Percentiles rank a stretch among this genome's conserved stretches.
Evolutionary conservation across 2,113 vertebrate species (phyloP).

Genomic region (Silurus glanis): DNA sequence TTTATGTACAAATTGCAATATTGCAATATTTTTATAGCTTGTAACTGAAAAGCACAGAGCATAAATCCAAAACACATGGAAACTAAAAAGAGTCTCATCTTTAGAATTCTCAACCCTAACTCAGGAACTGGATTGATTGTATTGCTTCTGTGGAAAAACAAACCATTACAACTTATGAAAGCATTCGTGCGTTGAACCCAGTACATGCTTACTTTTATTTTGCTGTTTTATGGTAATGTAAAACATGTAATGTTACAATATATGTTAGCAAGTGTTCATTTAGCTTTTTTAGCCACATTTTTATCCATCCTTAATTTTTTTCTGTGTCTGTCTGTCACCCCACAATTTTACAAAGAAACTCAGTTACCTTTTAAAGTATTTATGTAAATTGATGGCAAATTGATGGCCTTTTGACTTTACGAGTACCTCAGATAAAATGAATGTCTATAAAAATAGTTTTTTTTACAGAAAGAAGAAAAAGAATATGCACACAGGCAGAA

Average conservation of each 20-base stretch:
- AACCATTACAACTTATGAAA: not conserved
- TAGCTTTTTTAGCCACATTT: not conserved
- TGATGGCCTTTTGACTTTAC: not conserved
- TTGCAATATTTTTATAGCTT: not conserved
- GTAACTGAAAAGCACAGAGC: not conserved
- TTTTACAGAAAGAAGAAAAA: not conserved
- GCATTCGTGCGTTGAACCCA: too few relatives aligned
- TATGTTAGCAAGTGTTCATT: not conserved
- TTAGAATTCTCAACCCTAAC: not conserved
- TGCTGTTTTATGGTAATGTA: not conserved
- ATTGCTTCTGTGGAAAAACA: not conserved
- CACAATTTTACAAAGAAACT: not conserved
- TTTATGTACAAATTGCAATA: not conserved
- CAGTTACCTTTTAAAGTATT: not conserved
- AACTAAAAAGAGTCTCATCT: not conserved
- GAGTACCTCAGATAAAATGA: not conserved
- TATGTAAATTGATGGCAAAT: not conserved
- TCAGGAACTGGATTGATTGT: not conserved
- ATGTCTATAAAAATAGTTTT: not conserved
- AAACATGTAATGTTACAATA: not conserved
- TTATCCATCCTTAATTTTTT: not conserved
- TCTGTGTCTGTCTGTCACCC: not conserved
- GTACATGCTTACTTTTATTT: not conserved
- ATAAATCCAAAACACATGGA: too few relatives aligned
- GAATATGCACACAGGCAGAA: not conserved